These are phyloP conservation scores for Drosophila borealis DNA, from an alignment of 2,888 invertebrate genomes.

Conservation along the genomic window DNA sequence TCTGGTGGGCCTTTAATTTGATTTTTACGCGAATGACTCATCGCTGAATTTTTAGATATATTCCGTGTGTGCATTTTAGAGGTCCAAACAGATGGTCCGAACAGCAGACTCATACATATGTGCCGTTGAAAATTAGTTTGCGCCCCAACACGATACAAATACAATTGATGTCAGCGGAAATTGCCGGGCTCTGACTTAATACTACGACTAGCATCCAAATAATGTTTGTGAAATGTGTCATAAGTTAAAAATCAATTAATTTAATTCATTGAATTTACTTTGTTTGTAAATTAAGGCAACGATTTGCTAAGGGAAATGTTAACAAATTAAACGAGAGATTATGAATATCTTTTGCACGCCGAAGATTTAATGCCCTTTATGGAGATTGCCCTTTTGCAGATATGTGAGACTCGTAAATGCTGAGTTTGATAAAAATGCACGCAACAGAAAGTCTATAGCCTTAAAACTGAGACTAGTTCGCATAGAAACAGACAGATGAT, in stretches of 20 bases:
- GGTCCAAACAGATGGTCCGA: conserved; percentile 63
- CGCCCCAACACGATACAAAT: conserved; percentile 30
- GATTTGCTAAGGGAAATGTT: not conserved
- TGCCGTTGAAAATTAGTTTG: conserved; percentile 48
- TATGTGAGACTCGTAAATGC: not conserved
- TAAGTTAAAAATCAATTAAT: conserved; percentile 24
- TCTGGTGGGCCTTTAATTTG: conserved; percentile 48
- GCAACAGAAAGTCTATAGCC: no score
- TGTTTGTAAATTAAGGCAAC: not conserved
- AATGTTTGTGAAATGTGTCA: conserved; percentile 33
- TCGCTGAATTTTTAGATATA: conserved; percentile 72
- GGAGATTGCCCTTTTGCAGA: no score
- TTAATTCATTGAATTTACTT: conserved; percentile 12
- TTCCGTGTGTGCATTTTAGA: conserved; percentile 53
- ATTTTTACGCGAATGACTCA: conserved; percentile 67
- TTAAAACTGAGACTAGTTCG: no score
- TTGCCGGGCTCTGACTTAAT: conserved; percentile 37
- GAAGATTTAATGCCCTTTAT: no score
- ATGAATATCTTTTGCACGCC: no score
- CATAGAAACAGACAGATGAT: no score
- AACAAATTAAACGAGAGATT: not conserved
- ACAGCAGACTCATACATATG: conserved; percentile 22
- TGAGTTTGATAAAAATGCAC: no score
- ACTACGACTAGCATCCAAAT: not conserved
- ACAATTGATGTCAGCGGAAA: conserved; percentile 74